These are phyloP conservation scores for Cotesia vestalis DNA, from an alignment of 1,140 invertebrate genomes.

Conservation along the genomic window DNA sequence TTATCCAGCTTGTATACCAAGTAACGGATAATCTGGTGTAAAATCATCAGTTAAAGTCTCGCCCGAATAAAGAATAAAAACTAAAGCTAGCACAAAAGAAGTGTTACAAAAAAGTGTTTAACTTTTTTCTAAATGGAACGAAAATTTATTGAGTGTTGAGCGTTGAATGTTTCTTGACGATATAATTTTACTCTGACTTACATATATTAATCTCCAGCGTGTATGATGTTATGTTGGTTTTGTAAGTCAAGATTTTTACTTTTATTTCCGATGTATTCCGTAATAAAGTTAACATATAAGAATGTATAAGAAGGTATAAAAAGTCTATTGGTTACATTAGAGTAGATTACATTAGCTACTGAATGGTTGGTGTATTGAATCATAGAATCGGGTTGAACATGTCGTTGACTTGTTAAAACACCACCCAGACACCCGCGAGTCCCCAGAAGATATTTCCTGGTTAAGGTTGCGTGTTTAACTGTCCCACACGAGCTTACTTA, in stretches of 20 bases:
- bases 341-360: conserved; percentile 6
- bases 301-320: too few species aligned
- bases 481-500: conserved; percentile 3
- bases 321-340: too few species aligned
- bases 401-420: conserved; percentile 11
- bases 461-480: conserved; percentile 17
- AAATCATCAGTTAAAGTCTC: not conserved
- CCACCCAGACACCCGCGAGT: not conserved
- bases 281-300: too few species aligned
- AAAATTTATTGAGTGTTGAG: too few species aligned
- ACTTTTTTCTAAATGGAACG: too few species aligned
- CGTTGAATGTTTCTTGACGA: not conserved
- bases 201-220: too few species aligned
- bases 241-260: too few species aligned
- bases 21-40: conserved; percentile 18
- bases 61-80: not conserved
- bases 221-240: too few species aligned
- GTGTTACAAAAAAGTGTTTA: not conserved
- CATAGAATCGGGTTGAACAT: not conserved
- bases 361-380: not conserved
- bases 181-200: too few species aligned
- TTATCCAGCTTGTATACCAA: conserved; percentile 8
- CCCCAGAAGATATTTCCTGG: too few species aligned
- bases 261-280: too few species aligned
- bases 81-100: not conserved